A percentile compares a stretch with the other conserved stretches of the same genome.
phyloP scores from a whole-genome alignment of 2,797 vertebrate species.

The Tapirus indicus region DNA sequence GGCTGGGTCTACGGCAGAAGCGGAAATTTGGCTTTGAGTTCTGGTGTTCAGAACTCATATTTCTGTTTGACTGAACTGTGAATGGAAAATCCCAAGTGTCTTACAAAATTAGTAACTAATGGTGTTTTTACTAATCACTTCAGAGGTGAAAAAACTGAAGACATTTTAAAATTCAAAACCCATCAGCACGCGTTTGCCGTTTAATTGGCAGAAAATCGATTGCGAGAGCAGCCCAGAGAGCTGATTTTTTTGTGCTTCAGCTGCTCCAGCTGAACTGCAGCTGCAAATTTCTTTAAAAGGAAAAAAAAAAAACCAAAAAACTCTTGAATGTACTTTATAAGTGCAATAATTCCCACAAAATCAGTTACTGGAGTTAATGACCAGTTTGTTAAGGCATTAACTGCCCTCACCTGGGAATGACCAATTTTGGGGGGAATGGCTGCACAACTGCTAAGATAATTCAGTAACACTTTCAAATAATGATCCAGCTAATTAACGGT shows the following conservation, averaged over 20 bases:
- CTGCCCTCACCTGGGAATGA: constrained; percentile 89
- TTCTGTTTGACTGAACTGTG: constrained; percentile 61
- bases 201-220: constrained; percentile 89
- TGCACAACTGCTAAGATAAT: constrained; percentile 88
- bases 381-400: constrained; percentile 89
- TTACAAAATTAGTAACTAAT: constrained; percentile 77
- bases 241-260: constrained; percentile 84
- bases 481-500: constrained; percentile 88
- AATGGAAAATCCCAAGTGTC: constrained; percentile 62
- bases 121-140: constrained; percentile 84
- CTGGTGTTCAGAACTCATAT: constrained; percentile 70
- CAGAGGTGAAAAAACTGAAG: constrained; percentile 85
- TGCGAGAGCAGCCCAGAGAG: constrained; percentile 84
- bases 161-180: constrained; percentile 86
- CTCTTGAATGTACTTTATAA: constrained; percentile 88
- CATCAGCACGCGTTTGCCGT: constrained; percentile 85
- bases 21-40: constrained; percentile 68
- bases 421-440: constrained; percentile 85
- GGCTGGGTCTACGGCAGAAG: constrained; percentile 67
- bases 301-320: neutral
- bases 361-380: constrained; percentile 90
- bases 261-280: constrained; percentile 88
- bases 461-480: constrained; percentile 88
- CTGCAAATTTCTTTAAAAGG: constrained; percentile 85
- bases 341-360: constrained; percentile 89